Evolutionary conservation across 2,888 invertebrate species (phyloP), one percentile per base, ranked within the genome.

Genomic region (Quadriops clusia): DNA sequence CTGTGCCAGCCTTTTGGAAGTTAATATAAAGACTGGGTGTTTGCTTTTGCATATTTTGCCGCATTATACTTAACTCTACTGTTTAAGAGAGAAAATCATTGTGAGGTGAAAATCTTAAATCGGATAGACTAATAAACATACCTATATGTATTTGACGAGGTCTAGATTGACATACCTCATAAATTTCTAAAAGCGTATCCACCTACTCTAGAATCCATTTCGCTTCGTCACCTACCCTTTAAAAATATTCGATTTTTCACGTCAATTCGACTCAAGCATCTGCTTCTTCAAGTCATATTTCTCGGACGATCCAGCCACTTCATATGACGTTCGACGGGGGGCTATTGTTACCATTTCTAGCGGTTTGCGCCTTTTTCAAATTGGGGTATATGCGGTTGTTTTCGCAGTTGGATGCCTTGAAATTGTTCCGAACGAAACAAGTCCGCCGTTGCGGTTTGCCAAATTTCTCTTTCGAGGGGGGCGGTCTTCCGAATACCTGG

Each of bases 381-480:
- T 42, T 42, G 49, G 49, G 49, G 46, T 46, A 44, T 35, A 41
- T 47, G 47, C 42, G 53, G 51, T 50, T 54, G 56, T 55, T 56
- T 54, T 56, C 56, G 45, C 55, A 54, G 55, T 55, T 52, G 56
- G 55, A 48, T 43, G 45, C 45, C 48, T 40, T 14, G 12, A 10
- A 33, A 34, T 21, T 12, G 24, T 33, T 25, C 28, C 16, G n/a
- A n/a, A 12, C 23, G 28, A 29, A 33, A 14, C 17, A 24, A 24
- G n/a, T n/a, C n/a, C n/a, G n/a, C n/a, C n/a, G n/a, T n/a, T n/a
- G n/a, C n/a, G n/a, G n/a, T n/a, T n/a, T n/a, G n/a, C n/a, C n/a
- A n/a, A n/a, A n/a, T n/a, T n/a, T n/a, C n/a, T n/a, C n/a, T n/a
- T n/a, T n/a, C n/a, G n/a, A n/a, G n/a, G n/a, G n/a, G n/a, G n/a